Percentiles rank a stretch among this genome's conserved stretches.
These are phyloP conservation scores for Hipparchia sbordonii DNA, from an alignment of 2,888 invertebrate genomes.

Conservation along the genomic window DNA sequence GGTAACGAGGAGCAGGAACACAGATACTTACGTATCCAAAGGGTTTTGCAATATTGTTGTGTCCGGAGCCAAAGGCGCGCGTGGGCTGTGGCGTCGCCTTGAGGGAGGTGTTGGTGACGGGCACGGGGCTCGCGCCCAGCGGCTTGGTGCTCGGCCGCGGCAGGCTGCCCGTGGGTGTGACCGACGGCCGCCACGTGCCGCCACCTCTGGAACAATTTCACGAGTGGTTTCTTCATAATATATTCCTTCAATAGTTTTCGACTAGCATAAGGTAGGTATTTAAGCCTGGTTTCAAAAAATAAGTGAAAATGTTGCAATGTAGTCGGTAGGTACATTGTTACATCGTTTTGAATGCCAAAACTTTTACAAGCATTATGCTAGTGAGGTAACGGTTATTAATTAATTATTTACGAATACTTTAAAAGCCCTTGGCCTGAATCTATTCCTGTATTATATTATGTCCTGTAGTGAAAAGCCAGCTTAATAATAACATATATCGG, in stretches of 20 bases:
- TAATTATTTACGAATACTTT: too few species aligned
- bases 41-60: conserved; percentile 94
- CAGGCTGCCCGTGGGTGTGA: conserved; percentile 90
- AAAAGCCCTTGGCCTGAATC: too few species aligned
- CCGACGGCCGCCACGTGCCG: conserved; percentile 94
- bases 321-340: too few species aligned
- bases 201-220: conserved; percentile 86
- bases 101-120: conserved; percentile 94
- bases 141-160: conserved; percentile 83
- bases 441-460: too few species aligned
- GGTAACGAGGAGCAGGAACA: conserved; percentile 84
- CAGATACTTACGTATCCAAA: conserved; percentile 82
- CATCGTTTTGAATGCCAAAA: too few species aligned
- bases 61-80: conserved; percentile 91
- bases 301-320: too few species aligned
- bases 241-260: too few species aligned
- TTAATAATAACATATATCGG: background rate
- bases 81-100: conserved; percentile 88
- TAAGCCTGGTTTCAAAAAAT: too few species aligned
- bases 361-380: too few species aligned
- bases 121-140: conserved; percentile 81
- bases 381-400: too few species aligned
- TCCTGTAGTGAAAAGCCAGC: background rate
- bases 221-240: background rate
- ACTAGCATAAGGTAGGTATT: too few species aligned